These are phyloP conservation scores for Diuraphis noxia DNA, from an alignment of 1,140 invertebrate species.

Conservation along the genomic window DNA sequence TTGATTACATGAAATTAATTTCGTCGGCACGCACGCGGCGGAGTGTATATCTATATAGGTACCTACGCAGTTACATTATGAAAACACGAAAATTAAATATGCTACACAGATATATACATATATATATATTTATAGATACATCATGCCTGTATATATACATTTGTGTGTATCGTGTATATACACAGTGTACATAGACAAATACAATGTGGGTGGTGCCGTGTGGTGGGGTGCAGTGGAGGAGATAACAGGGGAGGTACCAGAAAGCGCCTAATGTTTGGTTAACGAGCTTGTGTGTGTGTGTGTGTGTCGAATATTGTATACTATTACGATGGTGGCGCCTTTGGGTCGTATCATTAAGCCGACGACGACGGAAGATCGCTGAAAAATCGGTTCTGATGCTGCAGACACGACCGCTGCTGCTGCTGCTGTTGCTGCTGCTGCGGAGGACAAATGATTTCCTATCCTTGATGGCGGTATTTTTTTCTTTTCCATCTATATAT, in stretches of 20 bases:
- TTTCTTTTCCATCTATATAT: conserved; percentile 21
- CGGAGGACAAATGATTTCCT: conserved; percentile 47
- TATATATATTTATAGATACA: not conserved
- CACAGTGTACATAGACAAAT: not conserved
- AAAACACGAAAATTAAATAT: conserved; percentile 50
- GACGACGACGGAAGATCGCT: conserved; percentile 37
- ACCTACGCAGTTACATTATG: not conserved
- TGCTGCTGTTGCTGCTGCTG: not conserved
- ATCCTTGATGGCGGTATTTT: conserved; percentile 43
- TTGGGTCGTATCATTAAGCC: conserved; percentile 53
- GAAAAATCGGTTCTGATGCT: conserved; percentile 40
- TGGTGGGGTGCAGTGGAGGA: not conserved
- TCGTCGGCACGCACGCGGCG: not conserved
- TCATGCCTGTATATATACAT: not conserved
- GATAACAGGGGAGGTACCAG: conserved; percentile 7
- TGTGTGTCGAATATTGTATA: not conserved
- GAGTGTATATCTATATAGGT: not conserved
- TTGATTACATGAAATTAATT: conserved; percentile 53
- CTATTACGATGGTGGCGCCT: conserved; percentile 23
- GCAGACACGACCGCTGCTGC: not conserved
- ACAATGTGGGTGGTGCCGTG: not conserved
- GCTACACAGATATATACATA: not conserved
- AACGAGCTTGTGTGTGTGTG: conserved; percentile 37
- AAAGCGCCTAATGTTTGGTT: conserved; percentile 50
- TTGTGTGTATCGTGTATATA: not conserved